Percentiles rank a stretch among this genome's conserved stretches.
Conservation (phyloP, 2,113 vertebrate genomes). For the Tringa solitaria region DNA sequence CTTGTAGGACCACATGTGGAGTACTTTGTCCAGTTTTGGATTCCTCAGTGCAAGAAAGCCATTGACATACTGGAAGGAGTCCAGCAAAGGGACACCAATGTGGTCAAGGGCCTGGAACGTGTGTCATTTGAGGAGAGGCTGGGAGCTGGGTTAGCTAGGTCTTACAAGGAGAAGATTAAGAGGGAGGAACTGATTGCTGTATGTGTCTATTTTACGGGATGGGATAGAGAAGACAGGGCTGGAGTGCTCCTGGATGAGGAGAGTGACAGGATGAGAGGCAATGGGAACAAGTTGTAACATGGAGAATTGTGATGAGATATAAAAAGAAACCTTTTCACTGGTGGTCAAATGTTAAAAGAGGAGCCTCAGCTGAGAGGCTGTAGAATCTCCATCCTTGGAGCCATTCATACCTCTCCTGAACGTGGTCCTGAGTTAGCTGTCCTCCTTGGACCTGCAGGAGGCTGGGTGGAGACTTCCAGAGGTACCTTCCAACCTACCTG, state of each 20-base stretch:
- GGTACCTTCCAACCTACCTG: background rate
- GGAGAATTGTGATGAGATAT: background rate
- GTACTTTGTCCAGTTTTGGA: background rate
- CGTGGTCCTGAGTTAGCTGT: background rate
- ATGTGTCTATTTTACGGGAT: background rate
- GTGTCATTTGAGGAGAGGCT: background rate
- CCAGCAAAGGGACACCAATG: background rate
- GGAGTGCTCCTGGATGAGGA: background rate
- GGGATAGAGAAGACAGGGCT: background rate
- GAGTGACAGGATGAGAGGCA: background rate
- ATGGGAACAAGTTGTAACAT: background rate
- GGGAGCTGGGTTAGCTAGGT: background rate
- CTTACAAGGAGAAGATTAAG: background rate
- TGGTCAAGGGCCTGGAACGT: background rate
- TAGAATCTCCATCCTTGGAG: background rate
- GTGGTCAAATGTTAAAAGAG: background rate
- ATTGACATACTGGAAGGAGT: background rate
- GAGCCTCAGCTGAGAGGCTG: fast-evolving
- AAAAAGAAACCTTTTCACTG: background rate
- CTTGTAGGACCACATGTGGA: background rate
- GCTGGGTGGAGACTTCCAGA: background rate
- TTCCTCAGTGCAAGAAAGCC: background rate
- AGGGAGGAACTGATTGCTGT: background rate
- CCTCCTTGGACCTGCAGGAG: background rate
- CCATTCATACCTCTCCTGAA: background rate